A percentile compares a stretch with the other conserved stretches of the same genome.
phyloP scores from a whole-genome alignment of 2,113 vertebrate genomes.

The Megaceryle maxima region DNA sequence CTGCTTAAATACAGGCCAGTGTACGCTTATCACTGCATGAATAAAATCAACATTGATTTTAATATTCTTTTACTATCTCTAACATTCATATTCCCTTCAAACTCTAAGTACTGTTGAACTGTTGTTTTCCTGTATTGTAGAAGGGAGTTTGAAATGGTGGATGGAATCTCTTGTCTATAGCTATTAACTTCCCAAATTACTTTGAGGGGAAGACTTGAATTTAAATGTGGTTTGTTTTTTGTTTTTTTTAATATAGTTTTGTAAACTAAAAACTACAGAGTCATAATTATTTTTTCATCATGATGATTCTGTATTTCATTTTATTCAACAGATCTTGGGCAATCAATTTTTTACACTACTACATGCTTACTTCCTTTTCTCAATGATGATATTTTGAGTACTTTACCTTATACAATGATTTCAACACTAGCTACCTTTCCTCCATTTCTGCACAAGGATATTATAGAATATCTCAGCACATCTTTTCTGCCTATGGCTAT shows the following conservation, averaged over 20 bases:
- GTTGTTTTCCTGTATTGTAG: background rate
- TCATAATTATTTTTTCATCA: background rate
- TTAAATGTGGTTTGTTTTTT: background rate
- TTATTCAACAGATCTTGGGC: slow-evolving; percentile 94
- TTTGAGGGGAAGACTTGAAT: background rate
- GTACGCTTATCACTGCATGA: background rate
- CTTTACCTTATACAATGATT: slow-evolving; percentile 99
- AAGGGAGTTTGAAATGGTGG: background rate
- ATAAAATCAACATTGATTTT: background rate
- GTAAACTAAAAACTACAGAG: background rate
- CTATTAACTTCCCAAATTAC: background rate
- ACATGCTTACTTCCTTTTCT: slow-evolving; percentile 98
- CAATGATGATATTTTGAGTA: slow-evolving; percentile 98
- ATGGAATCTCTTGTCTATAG: background rate
- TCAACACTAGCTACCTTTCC: slow-evolving; percentile 99
- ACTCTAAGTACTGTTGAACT: background rate
- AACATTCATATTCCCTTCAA: background rate
- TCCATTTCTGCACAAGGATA: slow-evolving; percentile 99
- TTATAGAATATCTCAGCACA: slow-evolving; percentile 98
- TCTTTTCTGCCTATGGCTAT: slow-evolving; percentile 99
- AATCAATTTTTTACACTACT: slow-evolving; percentile 99
- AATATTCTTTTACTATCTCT: background rate
- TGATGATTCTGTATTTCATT: slow-evolving; percentile 65
- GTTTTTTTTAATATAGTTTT: background rate
- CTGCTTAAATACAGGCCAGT: background rate